These are phyloP conservation scores for Raja brachyura DNA, from an alignment of 2,113 vertebrate genomes.

Conservation along the genomic window DNA sequence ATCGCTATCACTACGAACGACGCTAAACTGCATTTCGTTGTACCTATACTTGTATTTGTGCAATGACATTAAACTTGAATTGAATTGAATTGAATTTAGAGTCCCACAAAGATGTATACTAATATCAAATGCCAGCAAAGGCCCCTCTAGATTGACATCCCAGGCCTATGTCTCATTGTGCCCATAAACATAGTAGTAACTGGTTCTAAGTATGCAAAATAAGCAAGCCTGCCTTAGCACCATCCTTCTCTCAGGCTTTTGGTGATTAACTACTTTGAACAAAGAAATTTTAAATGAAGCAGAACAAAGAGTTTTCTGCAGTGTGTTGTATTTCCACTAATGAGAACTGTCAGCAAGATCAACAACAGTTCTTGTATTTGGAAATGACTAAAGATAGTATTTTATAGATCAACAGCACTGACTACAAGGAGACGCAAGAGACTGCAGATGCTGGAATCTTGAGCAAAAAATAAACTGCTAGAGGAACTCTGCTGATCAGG, in stretches of 20 bases:
- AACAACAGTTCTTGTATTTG: background rate
- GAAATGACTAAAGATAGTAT: background rate
- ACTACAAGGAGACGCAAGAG: background rate
- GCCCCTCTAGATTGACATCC: background rate
- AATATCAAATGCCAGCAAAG: background rate
- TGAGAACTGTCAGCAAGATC: background rate
- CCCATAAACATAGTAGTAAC: background rate
- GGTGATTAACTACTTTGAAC: background rate
- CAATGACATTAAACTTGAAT: no score
- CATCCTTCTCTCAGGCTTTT: no score
- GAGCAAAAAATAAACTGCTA: no score
- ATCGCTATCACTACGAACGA: no score
- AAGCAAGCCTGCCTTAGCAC: background rate
- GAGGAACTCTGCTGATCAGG: no score
- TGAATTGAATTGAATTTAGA: no score
- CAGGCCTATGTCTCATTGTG: background rate
- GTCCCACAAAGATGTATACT: background rate
- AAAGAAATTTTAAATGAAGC: background rate
- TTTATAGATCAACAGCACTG: background rate
- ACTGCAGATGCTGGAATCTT: no score
- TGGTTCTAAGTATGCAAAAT: background rate
- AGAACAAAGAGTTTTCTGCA: background rate
- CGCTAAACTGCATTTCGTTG: no score
- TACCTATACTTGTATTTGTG: no score
- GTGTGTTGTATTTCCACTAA: background rate